Conservation (phyloP, 2,888 invertebrate species). For the Chrysomela aeneicollis region DNA sequence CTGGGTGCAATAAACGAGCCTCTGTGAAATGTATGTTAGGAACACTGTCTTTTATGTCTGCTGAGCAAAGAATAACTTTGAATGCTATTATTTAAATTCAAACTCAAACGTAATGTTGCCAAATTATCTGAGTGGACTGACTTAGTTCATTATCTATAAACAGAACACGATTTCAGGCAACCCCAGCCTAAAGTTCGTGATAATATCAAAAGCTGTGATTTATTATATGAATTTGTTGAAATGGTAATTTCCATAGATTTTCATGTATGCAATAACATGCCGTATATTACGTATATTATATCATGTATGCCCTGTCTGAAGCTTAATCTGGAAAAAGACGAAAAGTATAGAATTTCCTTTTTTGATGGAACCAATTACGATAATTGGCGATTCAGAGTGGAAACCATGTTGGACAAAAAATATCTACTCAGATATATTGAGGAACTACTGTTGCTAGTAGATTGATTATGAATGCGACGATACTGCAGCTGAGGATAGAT, state of each 20-base stretch:
- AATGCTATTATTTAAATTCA: background rate
- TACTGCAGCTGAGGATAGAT: background rate
- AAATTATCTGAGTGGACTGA: background rate
- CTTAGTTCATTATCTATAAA: background rate
- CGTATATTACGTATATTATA: too few relatives aligned
- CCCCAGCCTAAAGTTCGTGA: too few relatives aligned
- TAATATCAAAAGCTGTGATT: background rate
- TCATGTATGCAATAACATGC: too few relatives aligned
- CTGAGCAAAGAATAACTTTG: too few relatives aligned
- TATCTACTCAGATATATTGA: background rate
- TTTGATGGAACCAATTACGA: background rate
- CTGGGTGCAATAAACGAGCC: too few relatives aligned
- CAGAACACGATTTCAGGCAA: background rate
- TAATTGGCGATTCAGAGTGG: background rate
- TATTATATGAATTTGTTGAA: background rate
- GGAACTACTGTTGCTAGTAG: background rate
- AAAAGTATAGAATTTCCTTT: background rate
- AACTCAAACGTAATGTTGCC: background rate
- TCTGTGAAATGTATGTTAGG: too few relatives aligned
- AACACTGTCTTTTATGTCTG: too few relatives aligned
- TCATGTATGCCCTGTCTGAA: too few relatives aligned
- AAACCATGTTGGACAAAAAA: background rate
- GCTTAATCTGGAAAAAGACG: too few relatives aligned
- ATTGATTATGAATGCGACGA: background rate
- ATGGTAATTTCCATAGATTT: too few relatives aligned